phyloP scores from a whole-genome alignment of 2,113 vertebrate species.

The Trematocara stigmaticum region DNA sequence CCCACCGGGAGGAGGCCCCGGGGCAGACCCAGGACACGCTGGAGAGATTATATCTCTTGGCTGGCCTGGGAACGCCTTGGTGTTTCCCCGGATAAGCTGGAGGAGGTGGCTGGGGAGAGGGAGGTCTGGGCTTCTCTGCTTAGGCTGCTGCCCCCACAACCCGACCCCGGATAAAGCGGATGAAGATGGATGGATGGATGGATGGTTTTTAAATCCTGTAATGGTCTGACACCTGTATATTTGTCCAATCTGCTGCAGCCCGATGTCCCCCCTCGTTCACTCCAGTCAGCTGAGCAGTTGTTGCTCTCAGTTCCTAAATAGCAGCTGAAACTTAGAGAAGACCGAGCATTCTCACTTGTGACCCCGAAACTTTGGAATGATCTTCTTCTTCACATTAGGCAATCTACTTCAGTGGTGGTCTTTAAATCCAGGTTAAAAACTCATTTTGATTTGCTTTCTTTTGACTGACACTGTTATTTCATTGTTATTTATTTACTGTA shows the following conservation, averaged over 20 bases:
- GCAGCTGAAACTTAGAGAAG: background rate
- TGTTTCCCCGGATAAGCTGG: too few species aligned
- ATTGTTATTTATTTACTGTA: background rate
- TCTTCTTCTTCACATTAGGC: background rate
- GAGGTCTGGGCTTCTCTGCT: too few species aligned
- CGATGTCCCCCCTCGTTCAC: background rate
- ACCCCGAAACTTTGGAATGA: background rate
- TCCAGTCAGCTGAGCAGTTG: background rate
- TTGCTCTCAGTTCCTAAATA: background rate
- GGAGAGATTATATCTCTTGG: too few species aligned
- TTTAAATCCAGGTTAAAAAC: background rate
- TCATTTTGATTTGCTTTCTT: background rate
- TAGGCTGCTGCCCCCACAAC: too few species aligned
- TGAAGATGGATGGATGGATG: too few species aligned
- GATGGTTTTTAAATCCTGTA: background rate
- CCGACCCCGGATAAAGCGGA: too few species aligned
- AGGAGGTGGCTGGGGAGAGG: too few species aligned
- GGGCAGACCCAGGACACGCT: too few species aligned
- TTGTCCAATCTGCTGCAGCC: background rate
- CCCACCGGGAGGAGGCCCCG: too few species aligned
- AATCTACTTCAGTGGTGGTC: background rate
- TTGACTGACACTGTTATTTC: background rate
- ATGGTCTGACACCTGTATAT: background rate
- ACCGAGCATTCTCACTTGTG: background rate
- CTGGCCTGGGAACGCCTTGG: too few species aligned